phyloP scores from a whole-genome alignment of 2,113 vertebrate species.

The Montifringilla adamsi region DNA sequence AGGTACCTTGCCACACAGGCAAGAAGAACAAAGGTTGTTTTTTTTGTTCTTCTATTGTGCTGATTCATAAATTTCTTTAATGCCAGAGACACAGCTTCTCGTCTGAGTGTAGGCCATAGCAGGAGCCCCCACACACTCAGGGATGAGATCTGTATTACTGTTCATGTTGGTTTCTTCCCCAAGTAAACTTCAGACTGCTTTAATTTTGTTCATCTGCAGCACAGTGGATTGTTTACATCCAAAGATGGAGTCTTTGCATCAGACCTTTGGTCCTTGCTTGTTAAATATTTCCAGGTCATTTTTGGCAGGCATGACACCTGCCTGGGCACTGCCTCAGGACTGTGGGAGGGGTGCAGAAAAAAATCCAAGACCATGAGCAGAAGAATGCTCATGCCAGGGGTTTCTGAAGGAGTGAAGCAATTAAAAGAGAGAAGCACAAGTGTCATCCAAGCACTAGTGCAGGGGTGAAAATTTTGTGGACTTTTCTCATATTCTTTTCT shows the following conservation, averaged over 20 bases:
- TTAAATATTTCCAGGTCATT: neutral
- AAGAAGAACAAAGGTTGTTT: neutral
- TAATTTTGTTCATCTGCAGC: neutral
- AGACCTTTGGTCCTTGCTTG: neutral
- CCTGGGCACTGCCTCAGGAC: accelerated
- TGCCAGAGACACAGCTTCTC: neutral
- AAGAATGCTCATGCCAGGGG: neutral
- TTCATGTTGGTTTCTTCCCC: neutral
- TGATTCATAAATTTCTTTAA: neutral
- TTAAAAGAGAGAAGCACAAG: neutral
- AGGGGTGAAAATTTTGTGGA: neutral
- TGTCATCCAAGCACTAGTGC: accelerated
- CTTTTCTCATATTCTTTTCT: neutral
- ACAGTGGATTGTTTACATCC: neutral
- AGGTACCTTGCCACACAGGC: neutral
- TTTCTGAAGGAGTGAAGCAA: neutral
- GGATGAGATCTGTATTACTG: accelerated
- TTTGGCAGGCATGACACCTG: accelerated
- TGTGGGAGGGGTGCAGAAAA: accelerated
- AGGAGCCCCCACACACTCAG: accelerated
- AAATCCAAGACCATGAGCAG: neutral
- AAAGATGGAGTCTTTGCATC: neutral
- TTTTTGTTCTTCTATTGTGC: neutral
- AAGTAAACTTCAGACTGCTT: neutral
- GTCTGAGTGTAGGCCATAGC: neutral